Base-by-base conservation (phyloP, 2,888 invertebrate species). In the Branchinecta sandiegonensis region DNA sequence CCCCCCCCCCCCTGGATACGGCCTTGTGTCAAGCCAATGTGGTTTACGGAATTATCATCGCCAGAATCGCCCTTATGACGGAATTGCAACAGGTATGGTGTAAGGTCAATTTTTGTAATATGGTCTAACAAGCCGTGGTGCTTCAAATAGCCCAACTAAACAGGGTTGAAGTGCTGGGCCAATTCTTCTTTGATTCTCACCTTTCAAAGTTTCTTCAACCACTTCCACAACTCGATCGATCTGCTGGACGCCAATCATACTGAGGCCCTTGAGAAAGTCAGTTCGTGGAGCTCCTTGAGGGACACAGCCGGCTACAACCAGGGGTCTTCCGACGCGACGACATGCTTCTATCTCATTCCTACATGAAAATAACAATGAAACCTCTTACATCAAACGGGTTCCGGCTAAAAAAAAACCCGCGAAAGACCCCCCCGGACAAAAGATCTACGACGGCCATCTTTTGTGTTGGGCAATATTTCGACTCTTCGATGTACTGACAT, bases 231-330 rank as follows among this genome's bases (percentile, higher is more conserved):
- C 91, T 71, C 95, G 82, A 77, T 99, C 96, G 70, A 99, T 97
- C 81, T 99, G 97, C 75, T 97, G 95, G 0, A 97, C 96, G 0
- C 97, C 97, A n/a, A 99, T 88, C 1, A 96, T 84, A 73, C 96
- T 96, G 10, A 96, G 81, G 0, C 91, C 90, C 75, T 85, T 81
- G 23, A 89, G 78, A 72, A 83, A 84, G 71, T 78, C 79, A 0
- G 88, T 82, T 67, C 88, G 86, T 0, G 89, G 90, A 1, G 89
- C 89, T 0, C 94, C 95, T 79, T 96, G 96, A 0, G 96, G 93
- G 8, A 97, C 66, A 78, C 97, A 99, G 0, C 97, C 97, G 0
- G 97, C 94, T n/a, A 96, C 85, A 3, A 99, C 94, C 14, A 97
- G 84, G 73, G 86, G 85, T 73, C 94, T 90, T 0, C 89, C 89